Evolutionary conservation across 1,140 invertebrate genomes (phyloP).

Genomic region (Melanaphis sacchari): DNA sequence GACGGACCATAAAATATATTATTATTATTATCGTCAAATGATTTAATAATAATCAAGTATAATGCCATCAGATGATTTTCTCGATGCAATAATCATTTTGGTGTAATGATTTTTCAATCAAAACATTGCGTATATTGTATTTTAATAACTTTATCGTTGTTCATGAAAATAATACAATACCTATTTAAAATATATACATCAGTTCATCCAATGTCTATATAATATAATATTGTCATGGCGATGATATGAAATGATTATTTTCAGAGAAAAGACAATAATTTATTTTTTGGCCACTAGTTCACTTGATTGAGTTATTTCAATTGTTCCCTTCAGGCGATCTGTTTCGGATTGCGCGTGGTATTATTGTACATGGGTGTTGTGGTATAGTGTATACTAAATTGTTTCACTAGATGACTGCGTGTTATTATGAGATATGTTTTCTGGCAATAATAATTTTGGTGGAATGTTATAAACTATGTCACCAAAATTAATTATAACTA

Average conservation of each 20-base stretch:
- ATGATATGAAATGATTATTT: not conserved
- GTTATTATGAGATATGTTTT: constrained; percentile 1
- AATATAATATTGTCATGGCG: not conserved
- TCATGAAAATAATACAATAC: not conserved
- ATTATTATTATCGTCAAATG: not conserved
- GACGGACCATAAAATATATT: not conserved
- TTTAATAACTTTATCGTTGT: not conserved
- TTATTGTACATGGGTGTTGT: not conserved
- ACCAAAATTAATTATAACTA: not conserved
- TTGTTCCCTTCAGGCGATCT: not conserved
- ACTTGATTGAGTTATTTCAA: not conserved
- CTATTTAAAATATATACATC: not conserved
- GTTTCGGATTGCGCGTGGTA: not conserved
- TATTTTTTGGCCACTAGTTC: not conserved
- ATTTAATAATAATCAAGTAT: not conserved
- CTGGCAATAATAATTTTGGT: not conserved
- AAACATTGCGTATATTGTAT: not conserved
- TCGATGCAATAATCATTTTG: not conserved
- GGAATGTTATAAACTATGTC: not conserved
- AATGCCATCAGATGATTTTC: not conserved
- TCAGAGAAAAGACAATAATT: not conserved
- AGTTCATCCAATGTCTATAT: not conserved
- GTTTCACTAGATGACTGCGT: not conserved
- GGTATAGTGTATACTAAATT: not conserved
- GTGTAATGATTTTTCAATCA: not conserved